These are phyloP conservation scores for Cylindroiulus punctatus DNA, from an alignment of 2,888 invertebrate species.

Conservation along the genomic window DNA sequence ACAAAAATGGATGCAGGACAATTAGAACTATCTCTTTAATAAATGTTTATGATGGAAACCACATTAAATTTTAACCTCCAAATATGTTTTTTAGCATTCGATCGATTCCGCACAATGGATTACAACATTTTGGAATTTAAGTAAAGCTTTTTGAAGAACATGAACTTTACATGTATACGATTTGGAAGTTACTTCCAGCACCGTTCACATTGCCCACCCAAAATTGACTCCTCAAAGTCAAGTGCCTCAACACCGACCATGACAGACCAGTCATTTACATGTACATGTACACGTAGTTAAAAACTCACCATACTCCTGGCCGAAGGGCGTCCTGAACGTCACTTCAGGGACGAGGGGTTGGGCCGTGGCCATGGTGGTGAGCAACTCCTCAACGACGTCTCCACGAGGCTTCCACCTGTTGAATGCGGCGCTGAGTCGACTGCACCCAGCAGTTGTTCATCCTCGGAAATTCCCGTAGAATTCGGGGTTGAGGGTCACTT, in stretches of 20 bases:
- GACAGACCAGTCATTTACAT: no score
- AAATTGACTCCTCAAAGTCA: neutral
- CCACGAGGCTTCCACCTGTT: neutral
- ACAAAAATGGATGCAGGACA: no score
- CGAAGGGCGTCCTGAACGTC: slow-evolving; percentile 8
- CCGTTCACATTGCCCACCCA: no score
- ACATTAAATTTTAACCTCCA: no score
- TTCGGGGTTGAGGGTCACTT: neutral
- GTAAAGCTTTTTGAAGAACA: no score
- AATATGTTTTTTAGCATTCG: no score
- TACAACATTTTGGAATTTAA: no score
- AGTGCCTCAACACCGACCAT: neutral
- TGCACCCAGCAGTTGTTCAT: neutral
- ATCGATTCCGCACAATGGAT: no score
- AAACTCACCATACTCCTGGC: neutral
- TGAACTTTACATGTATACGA: no score
- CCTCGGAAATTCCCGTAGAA: neutral
- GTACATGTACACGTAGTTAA: neutral
- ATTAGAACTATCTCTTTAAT: no score
- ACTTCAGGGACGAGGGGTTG: slow-evolving; percentile 26
- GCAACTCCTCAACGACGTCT: neutral
- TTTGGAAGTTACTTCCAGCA: no score
- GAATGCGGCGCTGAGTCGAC: neutral
- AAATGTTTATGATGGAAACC: no score
- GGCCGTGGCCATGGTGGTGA: neutral